Conservation (phyloP, 2,113 vertebrate genomes). For the Tychaedon coryphoeus region DNA sequence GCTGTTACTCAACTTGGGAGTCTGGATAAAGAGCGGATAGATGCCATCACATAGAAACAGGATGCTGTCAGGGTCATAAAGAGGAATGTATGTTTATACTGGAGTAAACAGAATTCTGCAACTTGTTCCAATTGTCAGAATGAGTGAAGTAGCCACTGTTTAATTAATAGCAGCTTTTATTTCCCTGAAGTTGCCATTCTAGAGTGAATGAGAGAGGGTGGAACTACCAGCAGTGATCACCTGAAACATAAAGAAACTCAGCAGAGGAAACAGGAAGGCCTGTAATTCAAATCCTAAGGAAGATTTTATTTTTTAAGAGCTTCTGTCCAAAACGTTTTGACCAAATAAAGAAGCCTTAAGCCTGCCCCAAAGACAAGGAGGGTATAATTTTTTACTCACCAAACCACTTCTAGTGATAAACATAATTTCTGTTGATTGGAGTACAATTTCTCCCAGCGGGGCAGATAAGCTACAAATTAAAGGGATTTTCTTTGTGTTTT, state of each 20-base stretch:
- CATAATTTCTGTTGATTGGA: not conserved
- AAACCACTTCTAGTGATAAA: not conserved
- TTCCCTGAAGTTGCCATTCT: not conserved
- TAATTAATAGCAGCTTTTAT: not conserved
- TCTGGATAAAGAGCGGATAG: not conserved
- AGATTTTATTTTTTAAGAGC: not conserved
- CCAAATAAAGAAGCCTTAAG: not conserved
- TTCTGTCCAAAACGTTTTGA: not conserved
- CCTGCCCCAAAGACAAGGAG: not conserved
- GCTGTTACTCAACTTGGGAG: not conserved
- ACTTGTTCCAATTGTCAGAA: not conserved
- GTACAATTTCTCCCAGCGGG: not conserved
- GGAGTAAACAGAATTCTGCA: not conserved
- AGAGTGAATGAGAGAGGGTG: not conserved
- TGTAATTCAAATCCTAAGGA: not conserved
- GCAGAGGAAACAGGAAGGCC: not conserved
- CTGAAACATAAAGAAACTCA: not conserved
- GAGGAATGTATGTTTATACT: not conserved
- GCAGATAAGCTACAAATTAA: not conserved
- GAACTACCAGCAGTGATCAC: not conserved
- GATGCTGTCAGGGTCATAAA: not conserved
- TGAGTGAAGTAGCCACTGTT: not conserved
- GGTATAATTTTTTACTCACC: not conserved
- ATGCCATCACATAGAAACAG: not conserved
- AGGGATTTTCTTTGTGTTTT: not conserved